phyloP scores from a whole-genome alignment of 1,140 invertebrate genomes.

The Acyrthosiphon pisum region DNA sequence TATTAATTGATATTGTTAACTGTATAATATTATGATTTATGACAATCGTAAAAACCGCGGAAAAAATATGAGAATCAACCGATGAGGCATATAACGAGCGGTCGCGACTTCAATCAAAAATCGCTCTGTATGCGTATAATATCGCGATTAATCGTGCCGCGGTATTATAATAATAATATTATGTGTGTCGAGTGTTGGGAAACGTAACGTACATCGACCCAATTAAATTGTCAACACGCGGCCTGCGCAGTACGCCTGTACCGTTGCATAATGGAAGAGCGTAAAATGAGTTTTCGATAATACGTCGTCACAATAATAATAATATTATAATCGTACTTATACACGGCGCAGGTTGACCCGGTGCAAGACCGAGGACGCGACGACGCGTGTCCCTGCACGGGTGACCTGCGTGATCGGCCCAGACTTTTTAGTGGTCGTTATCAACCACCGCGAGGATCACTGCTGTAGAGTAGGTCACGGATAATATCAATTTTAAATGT shows the following conservation, averaged over 20 bases:
- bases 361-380: constrained; percentile 36
- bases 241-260: neutral
- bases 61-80: neutral
- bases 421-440: neutral
- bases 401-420: neutral
- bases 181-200: neutral
- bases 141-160: neutral
- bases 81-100: neutral
- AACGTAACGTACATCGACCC: neutral
- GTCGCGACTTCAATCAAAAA: neutral
- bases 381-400: constrained; percentile 20
- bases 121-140: neutral
- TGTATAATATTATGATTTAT: neutral
- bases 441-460: neutral
- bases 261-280: constrained; percentile 25
- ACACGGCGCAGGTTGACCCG: neutral
- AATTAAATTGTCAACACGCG: neutral
- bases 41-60: neutral
- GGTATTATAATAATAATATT: neutral
- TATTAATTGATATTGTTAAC: neutral
- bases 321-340: neutral
- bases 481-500: neutral
- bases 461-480: constrained; percentile 31
- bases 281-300: constrained; percentile 22
- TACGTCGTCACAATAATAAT: neutral